These are phyloP conservation scores for Mionectes olivaceus DNA, from an alignment of 2,797 vertebrate species.

Conservation along the genomic window DNA sequence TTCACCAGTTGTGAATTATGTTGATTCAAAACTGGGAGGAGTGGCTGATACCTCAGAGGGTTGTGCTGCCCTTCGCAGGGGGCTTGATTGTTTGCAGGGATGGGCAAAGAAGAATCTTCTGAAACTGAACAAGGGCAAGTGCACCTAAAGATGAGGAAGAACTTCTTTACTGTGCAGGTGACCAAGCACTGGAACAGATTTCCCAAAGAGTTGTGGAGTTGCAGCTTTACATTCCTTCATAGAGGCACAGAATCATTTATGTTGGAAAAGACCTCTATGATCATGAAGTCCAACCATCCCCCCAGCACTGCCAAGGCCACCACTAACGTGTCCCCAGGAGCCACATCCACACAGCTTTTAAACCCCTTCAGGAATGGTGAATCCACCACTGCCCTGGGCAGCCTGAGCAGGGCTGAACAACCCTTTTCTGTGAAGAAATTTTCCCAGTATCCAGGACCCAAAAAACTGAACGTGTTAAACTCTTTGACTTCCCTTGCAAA, in stretches of 20 bases:
- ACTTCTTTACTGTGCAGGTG: not conserved
- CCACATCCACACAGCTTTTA: not conserved
- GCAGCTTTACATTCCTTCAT: not conserved
- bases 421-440: not conserved
- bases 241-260: not conserved
- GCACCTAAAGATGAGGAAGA: not conserved
- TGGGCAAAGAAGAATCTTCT: not conserved
- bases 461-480: not conserved
- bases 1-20: too few relatives aligned
- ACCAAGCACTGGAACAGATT: not conserved
- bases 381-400: not conserved
- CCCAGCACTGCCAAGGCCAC: not conserved
- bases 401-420: not conserved
- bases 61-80: not conserved
- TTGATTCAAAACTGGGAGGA: not conserved
- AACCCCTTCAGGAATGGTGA: not conserved
- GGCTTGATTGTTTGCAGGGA: fast-evolving
- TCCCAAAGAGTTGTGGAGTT: not conserved
- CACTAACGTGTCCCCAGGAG: not conserved
- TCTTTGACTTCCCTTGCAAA: not conserved
- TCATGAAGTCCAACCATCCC: not conserved
- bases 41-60: not conserved
- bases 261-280: not conserved
- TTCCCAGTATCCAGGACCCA: not conserved
- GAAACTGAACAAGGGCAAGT: not conserved